phyloP scores from a whole-genome alignment of 1,140 invertebrate genomes.

The Dermatophagoides farinae region DNA sequence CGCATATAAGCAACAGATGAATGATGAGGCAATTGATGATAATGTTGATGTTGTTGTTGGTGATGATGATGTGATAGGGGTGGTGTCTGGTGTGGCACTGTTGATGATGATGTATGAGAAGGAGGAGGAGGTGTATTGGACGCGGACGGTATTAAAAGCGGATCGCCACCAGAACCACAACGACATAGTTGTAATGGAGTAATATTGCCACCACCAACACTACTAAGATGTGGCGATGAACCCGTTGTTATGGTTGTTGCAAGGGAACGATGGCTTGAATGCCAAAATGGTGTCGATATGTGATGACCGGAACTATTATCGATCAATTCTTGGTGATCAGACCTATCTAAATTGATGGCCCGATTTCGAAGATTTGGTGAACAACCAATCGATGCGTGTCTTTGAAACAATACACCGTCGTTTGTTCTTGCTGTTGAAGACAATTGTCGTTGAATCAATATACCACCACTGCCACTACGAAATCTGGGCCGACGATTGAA shows the following conservation, averaged over 20 bases:
- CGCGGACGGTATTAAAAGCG: neutral
- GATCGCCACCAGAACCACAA: neutral
- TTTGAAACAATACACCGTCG: too few relatives aligned
- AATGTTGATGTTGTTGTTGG: neutral
- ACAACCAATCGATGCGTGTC: neutral
- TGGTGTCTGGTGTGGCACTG: neutral
- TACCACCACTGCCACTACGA: neutral
- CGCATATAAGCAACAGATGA: slow-evolving; percentile 2
- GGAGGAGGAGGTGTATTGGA: neutral
- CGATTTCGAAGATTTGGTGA: neutral
- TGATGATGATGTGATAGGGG: neutral
- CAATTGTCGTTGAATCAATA: neutral
- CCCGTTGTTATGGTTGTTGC: too few relatives aligned
- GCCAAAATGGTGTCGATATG: neutral
- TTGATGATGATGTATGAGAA: neutral
- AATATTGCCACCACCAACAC: neutral
- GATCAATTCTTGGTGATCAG: neutral
- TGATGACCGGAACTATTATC: neutral
- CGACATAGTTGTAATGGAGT: slow-evolving; percentile 3
- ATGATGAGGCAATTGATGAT: neutral
- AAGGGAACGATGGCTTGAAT: neutral
- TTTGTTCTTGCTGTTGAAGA: too few relatives aligned
- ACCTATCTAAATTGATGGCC: neutral
- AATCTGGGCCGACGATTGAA: neutral
- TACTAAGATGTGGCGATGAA: neutral